A percentile compares a stretch with the other conserved stretches of the same genome.
phyloP scores from a whole-genome alignment of 2,113 vertebrate genomes.

The Bubo scandiacus region DNA sequence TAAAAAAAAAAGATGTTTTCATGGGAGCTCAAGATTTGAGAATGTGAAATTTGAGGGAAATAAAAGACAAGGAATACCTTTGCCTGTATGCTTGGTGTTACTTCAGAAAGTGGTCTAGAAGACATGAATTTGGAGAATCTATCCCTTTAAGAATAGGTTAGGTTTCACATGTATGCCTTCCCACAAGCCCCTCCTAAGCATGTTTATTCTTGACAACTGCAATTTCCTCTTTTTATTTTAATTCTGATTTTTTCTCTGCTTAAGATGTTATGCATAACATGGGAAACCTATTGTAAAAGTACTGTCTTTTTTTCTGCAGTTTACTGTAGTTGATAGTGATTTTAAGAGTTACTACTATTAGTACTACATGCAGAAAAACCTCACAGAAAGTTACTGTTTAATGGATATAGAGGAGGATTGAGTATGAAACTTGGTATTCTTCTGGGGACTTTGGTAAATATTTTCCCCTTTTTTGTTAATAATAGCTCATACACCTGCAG shows the following conservation, averaged over 20 bases:
- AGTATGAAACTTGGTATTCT: not conserved
- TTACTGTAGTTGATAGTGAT: not conserved
- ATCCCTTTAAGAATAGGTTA: not conserved
- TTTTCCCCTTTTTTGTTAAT: not conserved
- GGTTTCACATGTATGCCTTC: not conserved
- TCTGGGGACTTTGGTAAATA: not conserved
- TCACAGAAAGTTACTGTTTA: not conserved
- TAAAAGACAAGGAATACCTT: not conserved
- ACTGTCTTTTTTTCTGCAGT: not conserved
- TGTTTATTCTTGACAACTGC: not conserved
- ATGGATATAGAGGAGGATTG: not conserved
- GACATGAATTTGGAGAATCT: not conserved
- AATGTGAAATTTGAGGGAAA: not conserved
- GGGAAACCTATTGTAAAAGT: not conserved
- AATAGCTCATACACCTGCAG: not conserved
- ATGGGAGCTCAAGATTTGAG: not conserved
- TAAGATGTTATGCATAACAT: not conserved
- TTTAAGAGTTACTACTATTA: not conserved
- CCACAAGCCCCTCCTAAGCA: not conserved
- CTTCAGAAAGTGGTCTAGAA: not conserved
- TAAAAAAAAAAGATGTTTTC: not conserved
- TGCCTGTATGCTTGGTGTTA: not conserved
- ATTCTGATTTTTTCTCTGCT: not conserved
- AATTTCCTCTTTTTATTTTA: constrained; percentile 21
- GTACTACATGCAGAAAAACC: not conserved